phyloP scores from a whole-genome alignment of 2,113 vertebrate genomes.

The Thamnaconus septentrionalis region DNA sequence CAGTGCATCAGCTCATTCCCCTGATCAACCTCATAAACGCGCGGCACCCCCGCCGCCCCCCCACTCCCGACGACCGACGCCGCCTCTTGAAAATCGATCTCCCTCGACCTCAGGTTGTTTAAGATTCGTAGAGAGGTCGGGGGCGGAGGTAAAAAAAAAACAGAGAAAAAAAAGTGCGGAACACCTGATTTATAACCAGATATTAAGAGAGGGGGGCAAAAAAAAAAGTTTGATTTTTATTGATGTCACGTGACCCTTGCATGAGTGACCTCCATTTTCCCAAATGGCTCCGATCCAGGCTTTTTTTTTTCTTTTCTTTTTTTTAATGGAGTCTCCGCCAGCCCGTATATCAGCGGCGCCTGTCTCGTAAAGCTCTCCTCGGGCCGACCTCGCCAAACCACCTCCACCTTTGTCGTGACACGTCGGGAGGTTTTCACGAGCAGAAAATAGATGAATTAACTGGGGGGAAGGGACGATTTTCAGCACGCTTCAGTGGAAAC shows the following conservation, averaged over 20 bases:
- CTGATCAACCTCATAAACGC: slow-evolving; percentile 8
- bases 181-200: slow-evolving; percentile 72
- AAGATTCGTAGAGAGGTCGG: slow-evolving; percentile 61
- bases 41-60: not conserved
- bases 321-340: slow-evolving; percentile 78
- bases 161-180: slow-evolving; percentile 11
- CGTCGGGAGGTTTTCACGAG: slow-evolving; percentile 69
- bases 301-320: slow-evolving; percentile 31
- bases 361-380: slow-evolving; percentile 77
- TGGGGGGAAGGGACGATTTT: slow-evolving; percentile 66
- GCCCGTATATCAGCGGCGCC: slow-evolving; percentile 76
- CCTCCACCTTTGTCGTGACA: slow-evolving; percentile 74
- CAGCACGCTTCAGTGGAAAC: slow-evolving; percentile 65
- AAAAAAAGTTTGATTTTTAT: slow-evolving; percentile 82
- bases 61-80: not conserved
- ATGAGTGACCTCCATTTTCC: slow-evolving; percentile 82
- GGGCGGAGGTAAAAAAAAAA: slow-evolving; percentile 9
- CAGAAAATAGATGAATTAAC: slow-evolving; percentile 72
- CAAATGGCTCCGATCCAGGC: slow-evolving; percentile 77
- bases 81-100: slow-evolving; percentile 55
- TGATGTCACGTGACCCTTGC: slow-evolving; percentile 77
- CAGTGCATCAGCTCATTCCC: slow-evolving; percentile 35
- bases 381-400: slow-evolving; percentile 73
- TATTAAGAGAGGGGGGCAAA: slow-evolving; percentile 58
- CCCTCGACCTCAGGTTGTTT: slow-evolving; percentile 62